phyloP scores from a whole-genome alignment of 2,888 invertebrate species.

The Napeogenes sylphis region DNA sequence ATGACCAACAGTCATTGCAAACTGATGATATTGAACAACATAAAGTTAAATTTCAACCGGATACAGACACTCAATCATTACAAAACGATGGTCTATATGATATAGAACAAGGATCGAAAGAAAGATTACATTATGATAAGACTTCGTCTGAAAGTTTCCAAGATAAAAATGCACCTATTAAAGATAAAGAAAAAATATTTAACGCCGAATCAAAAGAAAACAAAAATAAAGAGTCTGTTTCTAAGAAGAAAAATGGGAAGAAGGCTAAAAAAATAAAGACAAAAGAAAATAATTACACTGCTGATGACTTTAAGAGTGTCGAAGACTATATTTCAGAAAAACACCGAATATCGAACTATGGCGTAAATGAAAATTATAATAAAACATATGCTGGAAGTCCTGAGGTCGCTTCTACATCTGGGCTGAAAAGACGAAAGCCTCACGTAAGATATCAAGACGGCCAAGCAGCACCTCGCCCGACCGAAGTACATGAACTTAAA shows the following conservation, averaged over 20 bases:
- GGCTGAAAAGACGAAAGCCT: constrained; percentile 12
- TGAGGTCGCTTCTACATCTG: constrained; percentile 5
- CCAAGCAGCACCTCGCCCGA: not conserved
- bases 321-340: constrained; percentile 31
- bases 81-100: too few relatives aligned
- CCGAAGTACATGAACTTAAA: constrained; percentile 25
- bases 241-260: not conserved
- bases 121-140: too few relatives aligned
- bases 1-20: too few relatives aligned
- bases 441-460: constrained; percentile 18
- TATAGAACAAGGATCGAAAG: too few relatives aligned
- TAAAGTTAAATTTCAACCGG: too few relatives aligned
- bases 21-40: too few relatives aligned
- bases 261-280: constrained; percentile 1
- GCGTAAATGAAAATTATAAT: not conserved
- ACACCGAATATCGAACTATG: constrained; percentile 3
- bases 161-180: too few relatives aligned
- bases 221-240: too few relatives aligned
- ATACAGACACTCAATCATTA: too few relatives aligned
- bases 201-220: too few relatives aligned
- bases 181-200: too few relatives aligned
- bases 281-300: constrained; percentile 5
- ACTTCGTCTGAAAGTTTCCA: too few relatives aligned
- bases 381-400: not conserved
- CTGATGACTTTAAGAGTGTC: constrained; percentile 27